These are phyloP conservation scores for Fundulus diaphanus DNA, from an alignment of 2,797 vertebrate species.

Conservation along the genomic window DNA sequence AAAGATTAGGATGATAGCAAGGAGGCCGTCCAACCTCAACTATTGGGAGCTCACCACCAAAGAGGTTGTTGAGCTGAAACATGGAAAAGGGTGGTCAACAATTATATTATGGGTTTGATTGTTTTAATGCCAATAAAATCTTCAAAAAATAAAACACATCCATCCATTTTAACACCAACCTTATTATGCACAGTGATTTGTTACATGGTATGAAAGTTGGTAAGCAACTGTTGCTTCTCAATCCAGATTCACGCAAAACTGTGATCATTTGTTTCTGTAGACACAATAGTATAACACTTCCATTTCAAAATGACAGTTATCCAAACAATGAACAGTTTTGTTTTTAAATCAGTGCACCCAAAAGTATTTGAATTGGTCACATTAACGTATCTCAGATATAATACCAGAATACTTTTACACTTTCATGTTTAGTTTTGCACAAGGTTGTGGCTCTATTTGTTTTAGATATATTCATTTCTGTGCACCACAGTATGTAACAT, in stretches of 20 bases:
- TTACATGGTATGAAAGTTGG: too few relatives aligned
- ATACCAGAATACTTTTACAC: not conserved
- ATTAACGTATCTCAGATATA: not conserved
- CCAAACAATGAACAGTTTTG: too few relatives aligned
- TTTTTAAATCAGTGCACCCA: too few relatives aligned
- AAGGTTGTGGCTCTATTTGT: not conserved
- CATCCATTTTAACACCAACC: too few relatives aligned
- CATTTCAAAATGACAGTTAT: too few relatives aligned
- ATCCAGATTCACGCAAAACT: too few relatives aligned
- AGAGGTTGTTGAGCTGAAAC: not conserved
- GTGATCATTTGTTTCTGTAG: too few relatives aligned
- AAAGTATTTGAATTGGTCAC: constrained; percentile 2
- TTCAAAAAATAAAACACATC: too few relatives aligned
- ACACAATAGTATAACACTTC: too few relatives aligned
- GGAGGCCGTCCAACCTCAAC: not conserved
- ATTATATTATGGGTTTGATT: not conserved
- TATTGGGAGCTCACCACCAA: not conserved
- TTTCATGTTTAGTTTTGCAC: not conserved
- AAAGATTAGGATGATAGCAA: not conserved
- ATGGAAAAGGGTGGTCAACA: not conserved
- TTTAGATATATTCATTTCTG: not conserved
- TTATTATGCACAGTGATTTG: too few relatives aligned
- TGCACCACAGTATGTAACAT: not conserved
- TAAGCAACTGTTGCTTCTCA: too few relatives aligned
- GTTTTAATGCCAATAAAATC: too few relatives aligned